Conservation (phyloP, 1,140 invertebrate genomes). For the Macrocentrus cingulum region DNA sequence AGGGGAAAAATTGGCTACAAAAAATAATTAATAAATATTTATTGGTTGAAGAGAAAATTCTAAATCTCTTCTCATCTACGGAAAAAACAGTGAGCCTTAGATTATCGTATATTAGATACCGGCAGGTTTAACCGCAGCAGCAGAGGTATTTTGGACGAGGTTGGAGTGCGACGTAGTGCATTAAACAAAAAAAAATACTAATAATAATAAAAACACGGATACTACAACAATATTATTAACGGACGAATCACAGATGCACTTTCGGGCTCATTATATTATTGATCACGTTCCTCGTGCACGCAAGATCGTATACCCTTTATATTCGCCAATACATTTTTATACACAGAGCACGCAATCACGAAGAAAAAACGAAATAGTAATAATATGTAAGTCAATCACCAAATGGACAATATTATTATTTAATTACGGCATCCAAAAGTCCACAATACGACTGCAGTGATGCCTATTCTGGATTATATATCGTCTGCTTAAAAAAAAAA, state of each 20-base stretch:
- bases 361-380: neutral
- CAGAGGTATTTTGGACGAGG: conserved; percentile 61
- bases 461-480: conserved; percentile 59
- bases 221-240: conserved; percentile 6
- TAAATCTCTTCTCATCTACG: conserved; percentile 50
- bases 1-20: neutral
- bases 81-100: conserved; percentile 43
- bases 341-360: conserved; percentile 24
- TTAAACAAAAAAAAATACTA: too few species aligned
- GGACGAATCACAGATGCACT: conserved; percentile 22
- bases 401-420: neutral
- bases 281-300: conserved; percentile 27
- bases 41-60: conserved; percentile 21
- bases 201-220: conserved; percentile 5
- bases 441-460: conserved; percentile 62
- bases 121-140: conserved; percentile 58
- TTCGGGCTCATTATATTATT: conserved; percentile 3
- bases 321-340: conserved; percentile 10
- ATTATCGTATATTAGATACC: conserved; percentile 38
- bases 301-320: conserved; percentile 22
- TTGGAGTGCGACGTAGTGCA: conserved; percentile 32
- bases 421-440: conserved; percentile 58
- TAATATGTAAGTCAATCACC: conserved; percentile 5
- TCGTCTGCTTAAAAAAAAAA: conserved; percentile 16
- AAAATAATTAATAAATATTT: neutral